A percentile compares a stretch with the other conserved stretches of the same genome.
Conservation (phyloP, 2,113 vertebrate species). For the Proteles cristata region DNA sequence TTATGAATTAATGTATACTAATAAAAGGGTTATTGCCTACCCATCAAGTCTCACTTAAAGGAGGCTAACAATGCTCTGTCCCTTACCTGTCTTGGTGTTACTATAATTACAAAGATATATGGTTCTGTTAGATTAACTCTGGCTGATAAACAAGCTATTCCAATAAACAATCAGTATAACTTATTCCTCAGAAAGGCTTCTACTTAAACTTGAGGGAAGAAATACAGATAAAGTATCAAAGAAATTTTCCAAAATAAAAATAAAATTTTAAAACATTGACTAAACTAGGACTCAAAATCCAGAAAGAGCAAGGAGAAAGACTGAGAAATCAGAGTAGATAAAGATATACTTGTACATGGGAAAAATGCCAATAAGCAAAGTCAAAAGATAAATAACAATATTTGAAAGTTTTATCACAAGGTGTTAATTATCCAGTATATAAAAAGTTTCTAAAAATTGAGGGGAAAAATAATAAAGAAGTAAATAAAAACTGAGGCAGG, state of each 20-base stretch:
- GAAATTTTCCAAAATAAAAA: constrained; percentile 47
- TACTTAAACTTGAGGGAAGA: not conserved
- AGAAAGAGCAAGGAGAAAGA: constrained; percentile 4
- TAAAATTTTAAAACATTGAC: not conserved
- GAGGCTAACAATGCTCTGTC: not conserved
- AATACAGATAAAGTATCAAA: not conserved
- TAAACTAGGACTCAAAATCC: constrained; percentile 35
- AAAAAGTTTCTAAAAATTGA: not conserved
- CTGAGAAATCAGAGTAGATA: not conserved
- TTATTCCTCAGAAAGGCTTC: constrained; percentile 2
- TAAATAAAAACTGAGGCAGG: not conserved
- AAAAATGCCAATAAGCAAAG: constrained; percentile 1
- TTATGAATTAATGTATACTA: not conserved
- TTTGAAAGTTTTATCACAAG: not conserved
- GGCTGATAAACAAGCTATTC: not conserved
- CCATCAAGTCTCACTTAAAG: not conserved
- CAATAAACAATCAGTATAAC: not conserved
- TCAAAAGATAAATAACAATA: not conserved
- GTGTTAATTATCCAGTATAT: not conserved
- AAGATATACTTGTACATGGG: not conserved
- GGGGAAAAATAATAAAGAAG: not conserved
- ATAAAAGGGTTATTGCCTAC: not conserved
- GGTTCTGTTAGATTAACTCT: not conserved
- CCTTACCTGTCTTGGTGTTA: not conserved
- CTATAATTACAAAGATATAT: not conserved